Evolutionary conservation across 1,140 invertebrate species (phyloP), one percentile per base, ranked within the genome.

Genomic region (Diorhabda elongata): DNA sequence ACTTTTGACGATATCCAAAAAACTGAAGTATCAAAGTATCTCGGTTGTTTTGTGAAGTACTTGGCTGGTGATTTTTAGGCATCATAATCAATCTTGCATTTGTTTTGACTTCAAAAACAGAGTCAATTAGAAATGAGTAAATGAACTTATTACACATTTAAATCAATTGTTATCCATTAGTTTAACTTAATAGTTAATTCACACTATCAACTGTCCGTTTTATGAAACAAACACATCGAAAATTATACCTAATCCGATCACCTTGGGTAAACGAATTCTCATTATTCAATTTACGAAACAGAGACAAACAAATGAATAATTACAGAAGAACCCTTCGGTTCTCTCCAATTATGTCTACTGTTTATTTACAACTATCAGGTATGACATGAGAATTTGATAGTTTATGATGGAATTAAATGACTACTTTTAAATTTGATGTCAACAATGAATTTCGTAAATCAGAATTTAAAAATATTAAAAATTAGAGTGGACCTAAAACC

Each of bases 221-320:
- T n/a, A 52, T 6, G 47, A 8, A 52, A 52, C 47, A 52, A 52
- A 52, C 47, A 52, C 47, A 26, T 26, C 26, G 47, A n/a, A 52
- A 52, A 6, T 52, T 52, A 52, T 52, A 52, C 47, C 47, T 52
- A 52, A 52, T n/a, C 47, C 47, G n/a, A 42, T 62, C 44, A 43
- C 61, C 61, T 11, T 44, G 43, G 9, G 7, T 43, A 62, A 11
- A 43, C 43, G 44, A 62, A 62, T 62, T 6, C 61, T 44, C 61
- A 62, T 44, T 44, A 43, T 11, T 62, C 43, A 62, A 62, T 47
- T 62, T 42, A n/a, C 61, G 44, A 8, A 62, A 47, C 58, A 59
- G 42, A 47, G 44, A 62, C 61, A 62, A 62, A 62, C 61, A 62
- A 42, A 42, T 62, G 43, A 62, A 62, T 62, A n/a, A 62, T 62